Percentiles rank a stretch among this genome's conserved stretches.
Evolutionary conservation across 2,797 vertebrate genomes (phyloP).

Genomic region (Chaenodraco wilsoni): DNA sequence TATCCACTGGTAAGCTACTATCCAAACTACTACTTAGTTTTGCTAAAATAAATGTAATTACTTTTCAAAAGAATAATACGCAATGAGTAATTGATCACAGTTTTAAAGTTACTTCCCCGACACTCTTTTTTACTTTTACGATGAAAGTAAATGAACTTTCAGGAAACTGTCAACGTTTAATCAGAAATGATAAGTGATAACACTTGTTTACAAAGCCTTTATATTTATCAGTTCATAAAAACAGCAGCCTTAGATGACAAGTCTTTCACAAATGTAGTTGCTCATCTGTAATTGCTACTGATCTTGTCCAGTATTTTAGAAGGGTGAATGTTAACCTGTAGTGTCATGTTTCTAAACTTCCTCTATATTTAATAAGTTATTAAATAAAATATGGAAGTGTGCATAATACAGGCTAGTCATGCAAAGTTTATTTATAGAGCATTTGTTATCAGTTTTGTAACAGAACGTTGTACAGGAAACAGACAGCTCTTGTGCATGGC

Average conservation of each 20-base stretch:
- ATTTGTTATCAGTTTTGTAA: constrained; percentile 51
- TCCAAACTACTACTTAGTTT: too few species aligned
- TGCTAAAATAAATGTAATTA: background rate
- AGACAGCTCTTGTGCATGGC: background rate
- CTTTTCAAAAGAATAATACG: background rate
- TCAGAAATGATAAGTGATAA: background rate
- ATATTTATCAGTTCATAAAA: background rate
- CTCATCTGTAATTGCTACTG: background rate
- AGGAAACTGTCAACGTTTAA: background rate
- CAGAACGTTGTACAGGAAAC: constrained; percentile 42
- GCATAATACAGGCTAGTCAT: background rate
- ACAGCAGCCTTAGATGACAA: background rate
- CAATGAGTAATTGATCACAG: background rate
- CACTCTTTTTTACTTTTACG: background rate
- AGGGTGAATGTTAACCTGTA: background rate
- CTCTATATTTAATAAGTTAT: background rate
- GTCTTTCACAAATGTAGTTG: background rate
- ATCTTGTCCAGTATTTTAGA: background rate
- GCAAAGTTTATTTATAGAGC: constrained; percentile 33
- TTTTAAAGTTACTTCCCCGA: background rate
- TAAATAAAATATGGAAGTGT: background rate
- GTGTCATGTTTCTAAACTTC: background rate
- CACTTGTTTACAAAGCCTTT: background rate
- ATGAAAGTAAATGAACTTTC: background rate
- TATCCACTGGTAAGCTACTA: too few species aligned